Percentiles rank a stretch among this genome's conserved stretches.
These are phyloP conservation scores for Thrips palmi DNA, from an alignment of 1,140 invertebrate genomes.

Conservation along the genomic window DNA sequence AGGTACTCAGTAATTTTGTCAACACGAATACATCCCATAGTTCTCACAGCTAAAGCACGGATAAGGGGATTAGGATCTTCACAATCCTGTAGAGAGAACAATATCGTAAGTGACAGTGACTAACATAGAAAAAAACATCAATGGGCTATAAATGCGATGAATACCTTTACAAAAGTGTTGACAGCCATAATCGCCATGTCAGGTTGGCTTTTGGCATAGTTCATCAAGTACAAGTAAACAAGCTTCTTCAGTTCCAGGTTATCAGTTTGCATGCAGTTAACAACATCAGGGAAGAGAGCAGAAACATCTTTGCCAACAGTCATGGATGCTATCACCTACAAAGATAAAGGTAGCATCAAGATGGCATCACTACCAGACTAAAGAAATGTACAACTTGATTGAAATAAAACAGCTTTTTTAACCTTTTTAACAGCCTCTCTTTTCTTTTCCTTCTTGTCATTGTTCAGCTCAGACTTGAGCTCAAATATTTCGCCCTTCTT, in stretches of 20 bases:
- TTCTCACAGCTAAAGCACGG: conserved; percentile 91
- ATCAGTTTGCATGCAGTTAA: conserved; percentile 99
- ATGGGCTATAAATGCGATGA: conserved; percentile 5
- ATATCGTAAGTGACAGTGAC: background rate
- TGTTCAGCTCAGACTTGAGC: conserved; percentile 96
- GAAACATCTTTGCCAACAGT: conserved; percentile 95
- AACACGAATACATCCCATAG: conserved; percentile 99
- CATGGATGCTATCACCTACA: conserved; percentile 97
- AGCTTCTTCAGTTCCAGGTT: conserved; percentile 99
- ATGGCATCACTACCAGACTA: background rate
- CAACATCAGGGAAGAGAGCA: conserved; percentile 95
- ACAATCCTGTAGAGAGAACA: conserved; percentile 59
- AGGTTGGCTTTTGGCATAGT: conserved; percentile 99
- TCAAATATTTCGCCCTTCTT: conserved; percentile 99
- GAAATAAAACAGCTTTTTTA: conserved; percentile 14
- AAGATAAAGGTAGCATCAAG: conserved; percentile 14
- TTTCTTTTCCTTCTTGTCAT: conserved; percentile 99
- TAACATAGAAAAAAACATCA: background rate
- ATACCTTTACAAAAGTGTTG: conserved; percentile 99
- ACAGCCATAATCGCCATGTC: conserved; percentile 99
- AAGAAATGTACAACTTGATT: conserved; percentile 8
- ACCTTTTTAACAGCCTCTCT: conserved; percentile 99
- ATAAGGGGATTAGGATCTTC: conserved; percentile 99
- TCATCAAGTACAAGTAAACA: conserved; percentile 99
- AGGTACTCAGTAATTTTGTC: conserved; percentile 99